These are phyloP conservation scores for Hoplodrina blanda DNA, from an alignment of 2,888 invertebrate genomes.

Conservation along the genomic window DNA sequence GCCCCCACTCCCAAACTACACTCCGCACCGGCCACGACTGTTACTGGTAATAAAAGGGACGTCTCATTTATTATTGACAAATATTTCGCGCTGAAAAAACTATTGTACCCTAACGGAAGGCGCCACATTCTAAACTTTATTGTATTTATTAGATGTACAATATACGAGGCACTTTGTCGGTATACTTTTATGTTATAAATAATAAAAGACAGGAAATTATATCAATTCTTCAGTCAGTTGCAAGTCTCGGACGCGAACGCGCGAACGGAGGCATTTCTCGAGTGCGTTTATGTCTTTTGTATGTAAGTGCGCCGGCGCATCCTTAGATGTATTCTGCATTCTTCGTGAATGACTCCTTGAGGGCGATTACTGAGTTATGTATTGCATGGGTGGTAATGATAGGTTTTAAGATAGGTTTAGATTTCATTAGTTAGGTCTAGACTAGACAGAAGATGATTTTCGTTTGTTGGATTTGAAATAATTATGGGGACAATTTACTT, in stretches of 20 bases:
- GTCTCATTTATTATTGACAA: slow-evolving; percentile 91
- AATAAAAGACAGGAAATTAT: slow-evolving; percentile 84
- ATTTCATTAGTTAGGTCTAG: neutral
- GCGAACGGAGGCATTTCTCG: slow-evolving; percentile 62
- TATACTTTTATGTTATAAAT: slow-evolving; percentile 70
- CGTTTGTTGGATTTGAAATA: neutral
- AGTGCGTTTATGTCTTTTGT: slow-evolving; percentile 87
- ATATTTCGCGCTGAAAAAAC: slow-evolving; percentile 88
- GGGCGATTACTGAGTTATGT: slow-evolving; percentile 21
- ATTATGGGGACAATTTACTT: neutral
- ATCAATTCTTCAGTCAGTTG: slow-evolving; percentile 57
- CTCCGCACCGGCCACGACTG: slow-evolving; percentile 78
- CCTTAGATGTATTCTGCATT: slow-evolving; percentile 49
- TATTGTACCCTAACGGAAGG: slow-evolving; percentile 85
- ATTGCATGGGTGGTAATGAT: slow-evolving; percentile 17
- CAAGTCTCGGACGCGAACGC: slow-evolving; percentile 47
- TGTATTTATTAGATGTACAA: slow-evolving; percentile 79
- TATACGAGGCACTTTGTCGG: slow-evolving; percentile 80
- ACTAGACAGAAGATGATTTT: neutral
- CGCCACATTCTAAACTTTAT: slow-evolving; percentile 85
- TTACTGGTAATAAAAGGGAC: slow-evolving; percentile 87
- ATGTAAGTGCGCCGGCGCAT: slow-evolving; percentile 78
- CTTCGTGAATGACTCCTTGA: slow-evolving; percentile 54
- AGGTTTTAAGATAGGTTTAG: neutral
- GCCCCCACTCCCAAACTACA: slow-evolving; percentile 73